These are phyloP conservation scores for Mergus octosetaceus DNA, from an alignment of 2,797 vertebrate genomes.

Conservation along the genomic window DNA sequence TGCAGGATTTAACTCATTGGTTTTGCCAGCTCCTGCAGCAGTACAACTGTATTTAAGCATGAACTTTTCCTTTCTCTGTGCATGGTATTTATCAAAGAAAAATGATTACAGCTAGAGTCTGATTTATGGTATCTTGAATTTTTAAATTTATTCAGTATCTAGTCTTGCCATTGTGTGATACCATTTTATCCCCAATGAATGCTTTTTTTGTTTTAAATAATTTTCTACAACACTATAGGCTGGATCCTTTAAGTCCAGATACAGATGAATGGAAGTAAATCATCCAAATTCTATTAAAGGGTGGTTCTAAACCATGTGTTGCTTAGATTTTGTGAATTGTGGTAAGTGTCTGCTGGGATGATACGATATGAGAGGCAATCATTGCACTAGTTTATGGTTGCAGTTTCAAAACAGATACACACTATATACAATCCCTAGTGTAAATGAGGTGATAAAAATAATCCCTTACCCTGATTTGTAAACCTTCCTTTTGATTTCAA, in stretches of 20 bases:
- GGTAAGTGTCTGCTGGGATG: not conserved
- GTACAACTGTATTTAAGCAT: not conserved
- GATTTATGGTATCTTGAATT: not conserved
- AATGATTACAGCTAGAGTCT: not conserved
- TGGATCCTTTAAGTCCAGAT: not conserved
- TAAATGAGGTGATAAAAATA: not conserved
- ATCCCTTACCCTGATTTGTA: not conserved
- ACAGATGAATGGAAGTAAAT: not conserved
- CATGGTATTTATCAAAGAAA: not conserved
- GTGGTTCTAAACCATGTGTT: not conserved
- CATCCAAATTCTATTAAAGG: not conserved
- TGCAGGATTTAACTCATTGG: constrained; percentile 1
- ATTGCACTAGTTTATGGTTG: not conserved
- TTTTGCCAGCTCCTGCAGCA: not conserved
- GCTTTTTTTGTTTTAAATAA: not conserved
- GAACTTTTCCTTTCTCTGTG: not conserved
- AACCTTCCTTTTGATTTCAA: not conserved
- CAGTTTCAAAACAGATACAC: not conserved
- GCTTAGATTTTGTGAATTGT: not conserved
- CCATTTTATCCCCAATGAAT: not conserved
- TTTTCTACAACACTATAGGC: not conserved
- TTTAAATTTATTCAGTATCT: not conserved
- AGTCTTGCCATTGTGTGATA: not conserved
- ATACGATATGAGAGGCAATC: not conserved
- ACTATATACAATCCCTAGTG: not conserved